Conservation (phyloP, 1,140 invertebrate species). For the Littorina saxatilis region DNA sequence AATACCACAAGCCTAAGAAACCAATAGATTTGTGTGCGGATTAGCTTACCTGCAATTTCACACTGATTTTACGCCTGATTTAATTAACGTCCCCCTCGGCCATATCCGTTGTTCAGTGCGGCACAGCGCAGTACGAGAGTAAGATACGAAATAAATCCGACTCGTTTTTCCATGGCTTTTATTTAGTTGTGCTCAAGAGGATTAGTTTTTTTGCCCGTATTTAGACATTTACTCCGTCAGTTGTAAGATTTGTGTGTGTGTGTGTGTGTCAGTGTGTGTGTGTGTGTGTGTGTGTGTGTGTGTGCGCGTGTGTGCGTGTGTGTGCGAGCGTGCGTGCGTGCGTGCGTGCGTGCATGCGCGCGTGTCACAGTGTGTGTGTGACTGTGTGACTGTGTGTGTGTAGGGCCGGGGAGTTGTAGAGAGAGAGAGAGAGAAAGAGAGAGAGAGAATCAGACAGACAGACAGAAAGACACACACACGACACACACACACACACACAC, state of each 20-base stretch:
- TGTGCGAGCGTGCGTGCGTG: slow-evolving; percentile 7
- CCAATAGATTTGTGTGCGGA: slow-evolving; percentile 48
- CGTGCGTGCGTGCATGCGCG: too few relatives aligned
- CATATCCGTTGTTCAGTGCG: slow-evolving; percentile 39
- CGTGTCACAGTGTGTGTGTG: too few relatives aligned
- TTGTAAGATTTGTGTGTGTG: not conserved
- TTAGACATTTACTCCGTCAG: too few relatives aligned
- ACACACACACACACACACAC: not conserved
- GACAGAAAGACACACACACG: not conserved
- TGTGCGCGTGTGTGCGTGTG: not conserved
- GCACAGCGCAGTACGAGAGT: too few relatives aligned
- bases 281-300: not conserved
- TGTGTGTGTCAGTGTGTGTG: not conserved
- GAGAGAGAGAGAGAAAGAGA: not conserved
- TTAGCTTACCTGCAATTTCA: slow-evolving; percentile 51
- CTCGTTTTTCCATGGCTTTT: too few relatives aligned
- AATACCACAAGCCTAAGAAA: slow-evolving; percentile 58
- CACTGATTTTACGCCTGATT: slow-evolving; percentile 46
- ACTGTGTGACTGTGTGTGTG: too few relatives aligned
- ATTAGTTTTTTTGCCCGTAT: too few relatives aligned
- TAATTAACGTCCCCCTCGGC: slow-evolving; percentile 53
- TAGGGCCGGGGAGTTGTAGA: not conserved
- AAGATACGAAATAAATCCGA: too few relatives aligned
- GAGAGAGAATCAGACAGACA: not conserved
- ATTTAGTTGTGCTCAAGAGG: too few relatives aligned